Evolutionary conservation across 2,113 vertebrate species (phyloP), one percentile per base, ranked within the genome.

Genomic region (Eubucco bourcierii): DNA sequence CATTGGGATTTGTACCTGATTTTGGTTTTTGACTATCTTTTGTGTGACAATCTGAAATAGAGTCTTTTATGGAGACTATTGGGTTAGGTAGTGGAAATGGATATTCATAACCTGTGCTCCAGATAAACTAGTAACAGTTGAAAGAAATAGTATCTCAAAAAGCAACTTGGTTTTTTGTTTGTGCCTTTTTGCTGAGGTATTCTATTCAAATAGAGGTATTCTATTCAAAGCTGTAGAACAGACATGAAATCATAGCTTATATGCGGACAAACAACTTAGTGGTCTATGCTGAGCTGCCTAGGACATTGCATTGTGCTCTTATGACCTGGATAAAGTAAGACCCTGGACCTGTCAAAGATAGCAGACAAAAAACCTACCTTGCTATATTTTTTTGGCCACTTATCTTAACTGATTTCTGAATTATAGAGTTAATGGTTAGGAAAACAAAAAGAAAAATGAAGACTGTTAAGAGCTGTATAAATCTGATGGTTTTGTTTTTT

Each of bases 71-170:
- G 20, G 29, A 56, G 59, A 50, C 17, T 41, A 2, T 34, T 56
- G 33, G 8, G 2, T 1, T 90, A 28, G 8, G 14, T 82, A 19
- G 12, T 33, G 9, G 13, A 90, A 52, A 73, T 31, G 7, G 2
- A 44, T 63, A 34, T 13, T 46, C 28, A 52, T 12, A 64, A 65
- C 9, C 14, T 70, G n/a, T 74, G 10, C 3, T 61, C 15, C 18
- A 77, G 25, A 67, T 6, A 55, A 84, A 0, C 20, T 34, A 10
- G 13, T 0, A 1, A 5, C 44, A 2, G 0, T 78, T 66, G 46
- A 7, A 50, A 59, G 2, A 14, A 5, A 14, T 33, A 28, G 7
- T 46, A 10, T 73, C 23, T 31, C 21, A 67, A 33, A 41, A 9
- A 8, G 3, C 4, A 67, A 10, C 15, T 90, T 39, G 9, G 16